Base-by-base conservation (phyloP, 2,888 invertebrate species). In the Drosophila kuntzei region DNA sequence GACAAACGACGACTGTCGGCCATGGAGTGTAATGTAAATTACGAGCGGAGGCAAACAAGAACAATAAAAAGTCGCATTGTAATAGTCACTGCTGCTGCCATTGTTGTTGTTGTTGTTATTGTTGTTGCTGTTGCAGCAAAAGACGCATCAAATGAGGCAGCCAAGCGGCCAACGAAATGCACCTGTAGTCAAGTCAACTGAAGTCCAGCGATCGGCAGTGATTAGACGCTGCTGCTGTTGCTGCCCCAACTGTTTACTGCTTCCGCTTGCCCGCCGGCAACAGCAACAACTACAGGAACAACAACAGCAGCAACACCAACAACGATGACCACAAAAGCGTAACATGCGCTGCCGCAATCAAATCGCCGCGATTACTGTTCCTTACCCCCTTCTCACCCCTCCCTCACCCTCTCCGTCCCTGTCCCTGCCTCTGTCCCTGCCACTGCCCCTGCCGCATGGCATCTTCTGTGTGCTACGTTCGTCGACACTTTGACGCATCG, bases 401-500 rank as follows among this genome's bases (percentile, higher is more conserved):
- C 2, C 8, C 36, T 7, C 3, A 11, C 0, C 32, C 2, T 12
- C 2, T 3, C 6, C n/a, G 1, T 12, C 12, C 1, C 39, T 27
- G n/a, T 12, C 12, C 12, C 14, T n/a, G 12, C 6, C 39, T 11
- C 37, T 18, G n/a, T 7, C 12, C 1, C 39, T 27, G n/a, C 16
- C 12, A 6, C 14, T n/a, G 12, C 6, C 39, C 18, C 37, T 18
- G 16, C 2, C 1, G 14, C 37, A 39, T n/a, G 22, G 41, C n/a
- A 41, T n/a, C 41, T 41, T 20, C 41, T 20, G 41, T 41, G 22
- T 22, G 49, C 32, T 44, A 72, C 78, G 84, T 79, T 82, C 87
- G 81, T 87, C 82, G 89, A 82, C 82, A 89, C 82, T 82, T 82
- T 82, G 87, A 89, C 78, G 82, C 87, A 67, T 87, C 71, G 89